phyloP scores from a whole-genome alignment of 1,140 invertebrate genomes.

The Latrodectus geometricus region DNA sequence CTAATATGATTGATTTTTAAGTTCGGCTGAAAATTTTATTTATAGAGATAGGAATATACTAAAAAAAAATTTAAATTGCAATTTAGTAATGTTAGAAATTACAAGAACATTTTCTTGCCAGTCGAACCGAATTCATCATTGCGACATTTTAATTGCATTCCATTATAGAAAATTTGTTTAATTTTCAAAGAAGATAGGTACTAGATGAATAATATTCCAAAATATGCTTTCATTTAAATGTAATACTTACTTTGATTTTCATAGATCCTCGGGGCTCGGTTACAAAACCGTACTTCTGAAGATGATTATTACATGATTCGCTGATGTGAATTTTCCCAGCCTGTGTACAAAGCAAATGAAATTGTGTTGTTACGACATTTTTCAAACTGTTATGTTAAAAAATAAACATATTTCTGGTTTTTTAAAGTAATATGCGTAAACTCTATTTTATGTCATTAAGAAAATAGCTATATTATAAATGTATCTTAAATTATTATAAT shows the following conservation, averaged over 20 bases:
- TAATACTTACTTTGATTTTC: conserved; percentile 66
- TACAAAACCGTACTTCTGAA: conserved; percentile 79
- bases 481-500: too few species aligned
- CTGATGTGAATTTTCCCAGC: conserved; percentile 89
- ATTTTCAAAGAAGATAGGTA: neutral
- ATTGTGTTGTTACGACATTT: too few species aligned
- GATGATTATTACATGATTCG: conserved; percentile 82
- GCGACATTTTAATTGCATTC: neutral
- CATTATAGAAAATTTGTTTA: neutral
- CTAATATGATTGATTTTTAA: too few species aligned
- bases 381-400: too few species aligned
- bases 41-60: too few species aligned
- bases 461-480: too few species aligned
- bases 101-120: neutral
- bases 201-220: neutral
- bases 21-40: too few species aligned
- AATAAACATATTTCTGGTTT: too few species aligned
- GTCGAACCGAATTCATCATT: neutral
- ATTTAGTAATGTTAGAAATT: too few species aligned
- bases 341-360: conserved; percentile 25
- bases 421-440: too few species aligned
- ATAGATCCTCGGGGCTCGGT: conserved; percentile 78
- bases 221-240: neutral
- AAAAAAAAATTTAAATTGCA: too few species aligned
- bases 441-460: too few species aligned